Evolutionary conservation across 2,113 vertebrate genomes (phyloP).

Genomic region (Bos javanicus): DNA sequence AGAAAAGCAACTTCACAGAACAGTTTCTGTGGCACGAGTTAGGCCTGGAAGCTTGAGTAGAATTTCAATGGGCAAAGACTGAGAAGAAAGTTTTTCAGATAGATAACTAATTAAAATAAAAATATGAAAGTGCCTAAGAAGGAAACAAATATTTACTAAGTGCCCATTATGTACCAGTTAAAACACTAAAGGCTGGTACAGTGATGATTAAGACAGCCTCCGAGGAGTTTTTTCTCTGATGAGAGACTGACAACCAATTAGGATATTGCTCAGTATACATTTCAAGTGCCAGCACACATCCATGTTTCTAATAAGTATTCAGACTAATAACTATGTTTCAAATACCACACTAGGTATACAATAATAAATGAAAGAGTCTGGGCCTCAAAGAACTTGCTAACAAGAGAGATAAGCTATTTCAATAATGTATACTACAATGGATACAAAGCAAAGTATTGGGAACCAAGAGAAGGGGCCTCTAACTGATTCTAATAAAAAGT

Average conservation of each 20-base stretch:
- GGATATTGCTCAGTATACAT: neutral
- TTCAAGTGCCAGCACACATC: neutral
- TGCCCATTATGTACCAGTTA: neutral
- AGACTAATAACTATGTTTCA: slow-evolving; percentile 19
- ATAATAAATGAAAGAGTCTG: slow-evolving; percentile 28
- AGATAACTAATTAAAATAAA: neutral
- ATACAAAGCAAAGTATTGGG: neutral
- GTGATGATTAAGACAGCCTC: neutral
- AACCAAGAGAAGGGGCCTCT: neutral
- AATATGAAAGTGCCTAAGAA: neutral
- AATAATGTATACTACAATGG: neutral
- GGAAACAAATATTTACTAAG: slow-evolving; percentile 33
- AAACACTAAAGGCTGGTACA: neutral
- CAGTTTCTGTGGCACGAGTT: neutral
- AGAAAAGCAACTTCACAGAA: slow-evolving; percentile 9
- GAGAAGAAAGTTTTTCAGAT: slow-evolving; percentile 20
- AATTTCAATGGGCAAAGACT: slow-evolving; percentile 8
- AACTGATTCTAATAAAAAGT: slow-evolving; percentile 21
- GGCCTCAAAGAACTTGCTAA: neutral
- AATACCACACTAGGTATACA: neutral
- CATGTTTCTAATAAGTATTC: slow-evolving; percentile 15
- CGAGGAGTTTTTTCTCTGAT: neutral
- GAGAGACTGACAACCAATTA: neutral
- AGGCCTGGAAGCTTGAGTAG: neutral
- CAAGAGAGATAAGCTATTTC: neutral